A percentile compares a stretch with the other conserved stretches of the same genome.
Evolutionary conservation across 1,140 invertebrate species (phyloP).

Genomic region (Drosophila subpulchrella): DNA sequence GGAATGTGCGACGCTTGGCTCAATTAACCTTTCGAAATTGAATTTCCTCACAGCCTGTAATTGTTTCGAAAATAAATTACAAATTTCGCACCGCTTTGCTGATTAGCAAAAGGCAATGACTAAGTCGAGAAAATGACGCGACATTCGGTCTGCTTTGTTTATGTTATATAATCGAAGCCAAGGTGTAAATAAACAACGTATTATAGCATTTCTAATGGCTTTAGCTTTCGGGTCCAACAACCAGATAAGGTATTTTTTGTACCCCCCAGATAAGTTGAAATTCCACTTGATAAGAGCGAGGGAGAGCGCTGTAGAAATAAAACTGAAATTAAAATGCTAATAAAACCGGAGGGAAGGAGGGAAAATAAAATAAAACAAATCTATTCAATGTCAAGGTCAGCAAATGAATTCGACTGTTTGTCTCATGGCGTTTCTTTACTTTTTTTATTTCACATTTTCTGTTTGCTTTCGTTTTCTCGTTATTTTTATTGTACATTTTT

Average conservation of each 20-base stretch:
- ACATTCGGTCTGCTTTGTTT: conserved; percentile 58
- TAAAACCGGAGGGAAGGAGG: conserved; percentile 5
- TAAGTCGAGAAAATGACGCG: conserved; percentile 40
- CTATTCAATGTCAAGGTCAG: conserved; percentile 78
- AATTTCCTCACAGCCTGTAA: conserved; percentile 32
- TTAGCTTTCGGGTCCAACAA: background rate
- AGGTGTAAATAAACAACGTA: conserved; percentile 50
- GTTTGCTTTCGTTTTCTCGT: conserved; percentile 38
- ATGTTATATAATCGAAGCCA: conserved; percentile 50
- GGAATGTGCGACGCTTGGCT: conserved; percentile 8
- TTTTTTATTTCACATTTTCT: conserved; percentile 52
- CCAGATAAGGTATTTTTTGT: conserved; percentile 16
- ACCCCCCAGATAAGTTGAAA: conserved; percentile 29
- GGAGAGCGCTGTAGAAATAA: conserved; percentile 17
- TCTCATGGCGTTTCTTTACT: conserved; percentile 37
- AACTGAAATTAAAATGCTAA: conserved; percentile 52
- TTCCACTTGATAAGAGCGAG: conserved; percentile 32
- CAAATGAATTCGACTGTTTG: conserved; percentile 43
- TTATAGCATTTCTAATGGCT: conserved; percentile 45
- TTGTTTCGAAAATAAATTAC: conserved; percentile 34
- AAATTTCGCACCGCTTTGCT: conserved; percentile 49
- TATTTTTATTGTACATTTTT: conserved; percentile 26
- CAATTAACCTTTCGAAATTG: conserved; percentile 41
- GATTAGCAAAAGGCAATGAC: conserved; percentile 60
- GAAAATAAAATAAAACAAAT: conserved; percentile 29